Conservation (phyloP, 2,888 invertebrate genomes). For the Phania funesta region DNA sequence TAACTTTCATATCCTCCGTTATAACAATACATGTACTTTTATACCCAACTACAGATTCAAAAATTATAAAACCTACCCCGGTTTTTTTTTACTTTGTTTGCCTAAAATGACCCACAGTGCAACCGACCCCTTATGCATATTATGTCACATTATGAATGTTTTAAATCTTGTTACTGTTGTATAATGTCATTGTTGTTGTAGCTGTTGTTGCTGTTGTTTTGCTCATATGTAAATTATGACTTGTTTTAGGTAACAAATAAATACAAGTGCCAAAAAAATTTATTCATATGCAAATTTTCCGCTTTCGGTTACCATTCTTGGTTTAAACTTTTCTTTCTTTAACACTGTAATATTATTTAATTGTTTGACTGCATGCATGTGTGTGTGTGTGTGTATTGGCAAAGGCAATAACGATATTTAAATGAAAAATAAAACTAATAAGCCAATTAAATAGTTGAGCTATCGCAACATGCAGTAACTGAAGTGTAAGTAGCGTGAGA, state of each 20-base stretch:
- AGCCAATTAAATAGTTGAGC: slow-evolving; percentile 51
- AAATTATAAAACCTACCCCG: too few relatives aligned
- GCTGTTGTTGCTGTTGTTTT: slow-evolving; percentile 1
- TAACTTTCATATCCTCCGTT: too few relatives aligned
- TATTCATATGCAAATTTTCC: slow-evolving; percentile 60
- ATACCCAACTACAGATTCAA: too few relatives aligned
- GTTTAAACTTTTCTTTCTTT: neutral
- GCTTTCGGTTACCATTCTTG: neutral
- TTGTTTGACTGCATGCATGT: slow-evolving; percentile 45
- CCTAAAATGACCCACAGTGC: neutral
- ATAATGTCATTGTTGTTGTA: slow-evolving; percentile 13
- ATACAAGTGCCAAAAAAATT: slow-evolving; percentile 63
- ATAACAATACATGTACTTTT: too few relatives aligned
- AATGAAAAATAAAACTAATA: slow-evolving; percentile 36
- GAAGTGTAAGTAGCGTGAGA: neutral
- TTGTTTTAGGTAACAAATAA: slow-evolving; percentile 63
- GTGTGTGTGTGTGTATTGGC: too few relatives aligned
- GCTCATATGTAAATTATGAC: slow-evolving; percentile 62
- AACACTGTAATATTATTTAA: slow-evolving; percentile 31
- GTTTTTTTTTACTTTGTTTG: too few relatives aligned
- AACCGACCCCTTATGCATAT: slow-evolving; percentile 16
- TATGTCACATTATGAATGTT: slow-evolving; percentile 57
- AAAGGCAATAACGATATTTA: slow-evolving; percentile 14
- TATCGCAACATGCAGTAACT: slow-evolving; percentile 21
- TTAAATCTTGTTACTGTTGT: slow-evolving; percentile 50